Conservation (phyloP, 2,888 invertebrate species). For the Drosophila setosimentum region DNA sequence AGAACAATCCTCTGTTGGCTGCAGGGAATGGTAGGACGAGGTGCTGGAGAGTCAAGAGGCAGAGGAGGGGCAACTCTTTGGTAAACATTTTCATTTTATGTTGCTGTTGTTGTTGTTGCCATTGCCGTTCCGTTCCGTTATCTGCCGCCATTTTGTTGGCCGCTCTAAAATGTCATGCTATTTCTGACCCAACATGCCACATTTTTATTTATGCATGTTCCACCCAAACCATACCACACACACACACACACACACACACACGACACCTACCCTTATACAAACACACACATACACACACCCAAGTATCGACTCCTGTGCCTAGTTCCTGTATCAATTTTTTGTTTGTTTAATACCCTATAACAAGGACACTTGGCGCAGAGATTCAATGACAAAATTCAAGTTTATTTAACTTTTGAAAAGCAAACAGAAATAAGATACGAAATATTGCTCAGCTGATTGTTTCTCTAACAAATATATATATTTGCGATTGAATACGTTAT, state of each 20-base stretch:
- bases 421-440: not conserved
- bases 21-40: not conserved
- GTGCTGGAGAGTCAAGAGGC: not conserved
- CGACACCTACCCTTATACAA: not conserved
- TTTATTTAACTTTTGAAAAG: not conserved
- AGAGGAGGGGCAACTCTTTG: conserved; percentile 54
- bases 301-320: not conserved
- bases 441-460: no score
- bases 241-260: not conserved
- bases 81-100: conserved; percentile 74
- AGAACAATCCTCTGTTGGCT: conserved; percentile 18
- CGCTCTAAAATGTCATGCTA: conserved; percentile 76
- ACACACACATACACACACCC: not conserved
- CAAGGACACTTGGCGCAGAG: not conserved
- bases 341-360: conserved; percentile 2
- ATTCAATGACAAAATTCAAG: not conserved
- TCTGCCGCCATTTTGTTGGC: conserved; percentile 74
- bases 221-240: conserved; percentile 8
- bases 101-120: conserved; percentile 16
- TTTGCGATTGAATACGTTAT: not conserved
- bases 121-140: conserved; percentile 41
- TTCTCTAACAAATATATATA: no score
- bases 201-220: conserved; percentile 77
- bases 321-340: conserved; percentile 12
- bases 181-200: conserved; percentile 81